Evolutionary conservation across 2,797 vertebrate genomes (phyloP).

Genomic region (Triplophysa bombifrons): DNA sequence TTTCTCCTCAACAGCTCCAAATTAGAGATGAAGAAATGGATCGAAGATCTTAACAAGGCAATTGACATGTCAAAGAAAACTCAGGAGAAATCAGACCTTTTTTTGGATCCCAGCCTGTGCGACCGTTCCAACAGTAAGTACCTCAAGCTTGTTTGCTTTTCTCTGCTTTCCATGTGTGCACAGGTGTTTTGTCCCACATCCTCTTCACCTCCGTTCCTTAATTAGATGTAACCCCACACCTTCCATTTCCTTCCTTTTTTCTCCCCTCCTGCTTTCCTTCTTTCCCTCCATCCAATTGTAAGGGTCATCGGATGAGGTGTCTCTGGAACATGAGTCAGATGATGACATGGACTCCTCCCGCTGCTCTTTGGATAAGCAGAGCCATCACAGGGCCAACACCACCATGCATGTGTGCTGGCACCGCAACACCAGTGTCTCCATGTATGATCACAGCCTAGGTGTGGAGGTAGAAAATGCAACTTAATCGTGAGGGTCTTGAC

Average conservation of each 20-base stretch:
- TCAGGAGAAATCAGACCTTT: slow-evolving; percentile 74
- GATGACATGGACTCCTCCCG: slow-evolving; percentile 83
- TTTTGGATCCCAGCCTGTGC: slow-evolving; percentile 73
- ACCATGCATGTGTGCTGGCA: slow-evolving; percentile 98
- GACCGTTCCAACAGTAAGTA: slow-evolving; percentile 85
- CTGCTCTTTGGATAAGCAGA: slow-evolving; percentile 87
- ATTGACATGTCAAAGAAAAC: slow-evolving; percentile 88
- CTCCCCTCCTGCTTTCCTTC: slow-evolving; percentile 6
- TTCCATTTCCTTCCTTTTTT: slow-evolving; percentile 18
- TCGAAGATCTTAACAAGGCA: slow-evolving; percentile 89
- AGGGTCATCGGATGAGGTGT: slow-evolving; percentile 89
- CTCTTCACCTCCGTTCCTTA: slow-evolving; percentile 23
- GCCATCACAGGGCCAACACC: slow-evolving; percentile 89
- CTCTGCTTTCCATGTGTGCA: neutral
- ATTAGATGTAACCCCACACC: slow-evolving; percentile 44
- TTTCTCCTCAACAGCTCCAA: slow-evolving; percentile 77
- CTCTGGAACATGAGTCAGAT: slow-evolving; percentile 89
- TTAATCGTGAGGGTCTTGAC: neutral
- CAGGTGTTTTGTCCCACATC: neutral
- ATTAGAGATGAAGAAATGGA: slow-evolving; percentile 95
- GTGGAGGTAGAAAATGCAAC: slow-evolving; percentile 83
- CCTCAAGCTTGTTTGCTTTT: neutral
- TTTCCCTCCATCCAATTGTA: slow-evolving; percentile 43
- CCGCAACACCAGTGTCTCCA: slow-evolving; percentile 94
- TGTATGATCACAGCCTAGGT: slow-evolving; percentile 90